Evolutionary conservation across 2,888 invertebrate genomes (phyloP), one percentile per base, ranked within the genome.

Genomic region (Mythimna impura): DNA sequence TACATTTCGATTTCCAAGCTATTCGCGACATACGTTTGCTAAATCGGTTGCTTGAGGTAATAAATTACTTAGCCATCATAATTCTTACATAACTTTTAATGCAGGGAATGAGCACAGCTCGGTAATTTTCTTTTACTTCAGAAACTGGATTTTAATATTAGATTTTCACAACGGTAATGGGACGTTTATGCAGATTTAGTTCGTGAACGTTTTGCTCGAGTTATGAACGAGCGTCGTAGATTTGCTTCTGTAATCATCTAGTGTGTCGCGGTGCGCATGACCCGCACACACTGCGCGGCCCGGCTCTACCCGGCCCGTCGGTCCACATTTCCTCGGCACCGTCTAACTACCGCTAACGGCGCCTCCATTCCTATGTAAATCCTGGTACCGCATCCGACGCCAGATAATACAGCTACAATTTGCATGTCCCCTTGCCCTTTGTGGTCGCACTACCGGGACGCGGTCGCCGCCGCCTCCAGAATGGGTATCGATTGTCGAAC

Each of bases 331-430:
- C 91, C 74, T 52, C 71, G 93, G 93, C 92, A 92, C 89, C 91
- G 84, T 86, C 90, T 93, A 93, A 94, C 94, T 94, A 91, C 93
- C 89, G 86, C 89, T 88, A 90, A 89, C 89, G 89, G 88, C 85
- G 90, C 87, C 89, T 91, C 94, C 91, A 95, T 95, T 95, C 92
- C 95, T 95, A 95, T 96, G 96, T 94, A 93, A 96, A 96, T 96
- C 91, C 87, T 87, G 78, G 78, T 81, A 88, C 88, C 89, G 92
- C 92, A 93, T 92, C 91, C 93, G 91, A 91, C 90, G 90, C 85
- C 89, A 90, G 92, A 94, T 94, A 95, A 94, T 95, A 91, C 90
- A 91, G 90, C 84, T 88, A 83, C 90, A 91, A 95, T 96, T 95
- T 95, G 94, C 95, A 94, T 94, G 92, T 91, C 91, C 91, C 91